Evolutionary conservation across 2,888 invertebrate species (phyloP).

Genomic region (Trissoscelio sp.): DNA sequence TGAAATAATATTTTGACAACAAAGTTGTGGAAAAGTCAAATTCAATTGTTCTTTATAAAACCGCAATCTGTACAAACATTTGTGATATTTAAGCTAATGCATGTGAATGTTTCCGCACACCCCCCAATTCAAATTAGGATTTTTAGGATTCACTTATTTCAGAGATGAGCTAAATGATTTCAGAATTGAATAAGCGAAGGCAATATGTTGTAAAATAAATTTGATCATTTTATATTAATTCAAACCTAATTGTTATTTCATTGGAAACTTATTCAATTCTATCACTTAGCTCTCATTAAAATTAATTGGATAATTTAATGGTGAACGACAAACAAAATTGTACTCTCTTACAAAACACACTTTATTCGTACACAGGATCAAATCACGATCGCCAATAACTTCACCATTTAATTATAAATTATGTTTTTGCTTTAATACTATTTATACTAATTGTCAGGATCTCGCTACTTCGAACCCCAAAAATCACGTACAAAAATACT

Average conservation of each 20-base stretch:
- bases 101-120: slow-evolving; percentile 17
- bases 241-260: background rate
- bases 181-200: too few relatives aligned
- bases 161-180: too few relatives aligned
- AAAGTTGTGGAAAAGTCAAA: slow-evolving; percentile 1
- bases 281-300: background rate
- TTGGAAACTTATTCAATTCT: background rate
- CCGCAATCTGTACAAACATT: slow-evolving; percentile 13
- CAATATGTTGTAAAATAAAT: background rate
- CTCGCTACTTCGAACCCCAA: background rate
- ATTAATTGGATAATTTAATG: slow-evolving; percentile 30
- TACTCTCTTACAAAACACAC: slow-evolving; percentile 34
- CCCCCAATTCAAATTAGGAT: too few relatives aligned
- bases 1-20: too few relatives aligned
- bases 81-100: slow-evolving; percentile 35
- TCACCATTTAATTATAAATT: slow-evolving; percentile 47
- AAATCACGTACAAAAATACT: slow-evolving; percentile 54
- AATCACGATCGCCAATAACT: slow-evolving; percentile 11
- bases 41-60: background rate
- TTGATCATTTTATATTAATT: background rate
- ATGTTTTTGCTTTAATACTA: slow-evolving; percentile 24
- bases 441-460: slow-evolving; percentile 5
- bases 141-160: too few relatives aligned
- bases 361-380: slow-evolving; percentile 39
- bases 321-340: slow-evolving; percentile 17